Conservation (phyloP, 1,140 invertebrate species). For the Mycetomoellerius zeteki region DNA sequence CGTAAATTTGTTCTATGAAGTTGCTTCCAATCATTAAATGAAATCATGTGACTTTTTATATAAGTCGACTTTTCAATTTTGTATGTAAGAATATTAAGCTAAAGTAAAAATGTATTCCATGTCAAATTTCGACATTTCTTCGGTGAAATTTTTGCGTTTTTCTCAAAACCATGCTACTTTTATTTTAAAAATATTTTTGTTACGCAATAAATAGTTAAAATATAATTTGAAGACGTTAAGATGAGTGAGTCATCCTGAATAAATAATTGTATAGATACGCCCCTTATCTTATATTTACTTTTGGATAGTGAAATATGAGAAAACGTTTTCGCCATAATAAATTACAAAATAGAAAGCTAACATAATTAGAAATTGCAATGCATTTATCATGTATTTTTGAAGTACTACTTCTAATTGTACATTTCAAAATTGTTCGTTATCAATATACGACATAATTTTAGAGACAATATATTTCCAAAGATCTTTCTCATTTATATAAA, state of each 20-base stretch:
- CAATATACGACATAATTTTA: slow-evolving; percentile 27
- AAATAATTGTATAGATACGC: slow-evolving; percentile 31
- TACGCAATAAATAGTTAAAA: slow-evolving; percentile 17
- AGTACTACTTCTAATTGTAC: not conserved
- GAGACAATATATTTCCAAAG: slow-evolving; percentile 3
- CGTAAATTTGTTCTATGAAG: not conserved
- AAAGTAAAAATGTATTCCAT: not conserved
- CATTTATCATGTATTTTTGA: slow-evolving; percentile 30
- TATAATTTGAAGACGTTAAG: not conserved
- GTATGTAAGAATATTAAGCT: not conserved
- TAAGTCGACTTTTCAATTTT: not conserved
- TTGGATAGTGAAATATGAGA: not conserved
- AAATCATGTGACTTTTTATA: not conserved
- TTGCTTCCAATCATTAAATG: not conserved
- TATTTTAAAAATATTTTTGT: not conserved
- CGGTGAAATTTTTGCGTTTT: not conserved
- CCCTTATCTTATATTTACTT: not conserved
- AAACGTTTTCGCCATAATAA: slow-evolving; percentile 28
- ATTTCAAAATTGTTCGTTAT: slow-evolving; percentile 23
- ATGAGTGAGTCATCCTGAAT: not conserved
- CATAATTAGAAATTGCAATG: slow-evolving; percentile 52
- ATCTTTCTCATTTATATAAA: not conserved
- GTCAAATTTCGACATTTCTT: not conserved
- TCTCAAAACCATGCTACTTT: not conserved
- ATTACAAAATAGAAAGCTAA: slow-evolving; percentile 31